Evolutionary conservation across 2,888 invertebrate species (phyloP), one percentile per base, ranked within the genome.

Genomic region (Lithosia quadra): DNA sequence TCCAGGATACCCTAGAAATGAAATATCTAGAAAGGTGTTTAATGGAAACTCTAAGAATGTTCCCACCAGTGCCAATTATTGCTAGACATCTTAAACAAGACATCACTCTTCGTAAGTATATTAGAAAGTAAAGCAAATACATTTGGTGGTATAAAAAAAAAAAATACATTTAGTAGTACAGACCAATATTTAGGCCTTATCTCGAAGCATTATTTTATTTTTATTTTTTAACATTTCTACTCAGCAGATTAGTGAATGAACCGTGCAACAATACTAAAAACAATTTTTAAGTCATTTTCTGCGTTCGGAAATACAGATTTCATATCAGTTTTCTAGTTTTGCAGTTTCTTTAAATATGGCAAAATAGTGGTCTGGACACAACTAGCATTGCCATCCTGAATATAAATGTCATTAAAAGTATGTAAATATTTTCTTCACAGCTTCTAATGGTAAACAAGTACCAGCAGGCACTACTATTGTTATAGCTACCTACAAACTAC

Each of bases 1-100:
- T 97, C 92, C 96, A 97, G 82, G 98, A 98, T 78, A 97, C 98
- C 1, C 87, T 97, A n/a, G 97, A 97, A 89, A 97, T 98, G 97
- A 98, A 98, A 89, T 98, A 97, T 84, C 91, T 98, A 78, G 98
- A 98, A 90, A 95, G 97, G 72, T 97, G 97, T 73, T 95, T 98
- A 62, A 96, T 98, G 96, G 98, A 98, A 90, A 97, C 97, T 5
- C 91, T 98, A 28, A 96, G 98, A 80, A 94, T 98, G 95, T 98
- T 96, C 86, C 98, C 98, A 68, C 97, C 98, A 77, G 97, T 98
- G 65, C 98, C 98, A 34, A 91, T 97, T 24, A 98, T 98, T 82
- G 97, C 97, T 10, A 95, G 98, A 81, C 95, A 96, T 76, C 86
- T 98, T 43, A 96, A 97, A 65, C 96, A 97, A 87, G 97, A 98